phyloP scores from a whole-genome alignment of 1,140 invertebrate genomes.

The Drosophila lacertosa region DNA sequence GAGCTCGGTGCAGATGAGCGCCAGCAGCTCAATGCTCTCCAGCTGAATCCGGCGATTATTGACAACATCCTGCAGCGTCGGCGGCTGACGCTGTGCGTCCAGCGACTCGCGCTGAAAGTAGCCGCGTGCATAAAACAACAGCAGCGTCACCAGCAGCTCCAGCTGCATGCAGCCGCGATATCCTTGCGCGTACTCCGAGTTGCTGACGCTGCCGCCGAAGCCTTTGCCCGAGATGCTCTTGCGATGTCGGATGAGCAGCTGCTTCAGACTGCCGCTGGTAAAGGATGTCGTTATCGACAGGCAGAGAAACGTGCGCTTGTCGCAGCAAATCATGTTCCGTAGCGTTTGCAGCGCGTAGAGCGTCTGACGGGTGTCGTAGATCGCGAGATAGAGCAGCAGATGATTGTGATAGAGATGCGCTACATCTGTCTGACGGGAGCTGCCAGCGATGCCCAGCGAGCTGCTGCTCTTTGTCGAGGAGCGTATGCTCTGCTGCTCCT shows the following conservation, averaged over 20 bases:
- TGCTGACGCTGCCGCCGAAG: slow-evolving; percentile 89
- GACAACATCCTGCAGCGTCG: slow-evolving; percentile 89
- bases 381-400: slow-evolving; percentile 91
- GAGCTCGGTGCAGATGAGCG: slow-evolving; percentile 90
- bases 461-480: slow-evolving; percentile 71
- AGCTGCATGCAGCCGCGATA: slow-evolving; percentile 93
- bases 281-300: slow-evolving; percentile 89
- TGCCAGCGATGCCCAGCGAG: slow-evolving; percentile 33
- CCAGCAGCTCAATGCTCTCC: slow-evolving; percentile 91
- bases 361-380: slow-evolving; percentile 91
- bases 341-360: slow-evolving; percentile 92
- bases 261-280: slow-evolving; percentile 84
- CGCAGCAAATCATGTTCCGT: slow-evolving; percentile 89
- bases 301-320: slow-evolving; percentile 90
- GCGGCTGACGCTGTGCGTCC: slow-evolving; percentile 85
- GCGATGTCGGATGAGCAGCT: slow-evolving; percentile 90
- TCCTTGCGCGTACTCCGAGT: slow-evolving; percentile 86
- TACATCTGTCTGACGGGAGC: slow-evolving; percentile 33
- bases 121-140: slow-evolving; percentile 92
- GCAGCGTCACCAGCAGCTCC: slow-evolving; percentile 91
- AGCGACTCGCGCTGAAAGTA: slow-evolving; percentile 89
- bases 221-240: slow-evolving; percentile 92
- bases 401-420: slow-evolving; percentile 93
- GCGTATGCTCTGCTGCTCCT: slow-evolving; percentile 63
- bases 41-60: slow-evolving; percentile 92